Evolutionary conservation across 2,797 vertebrate species (phyloP).

Genomic region (Leptodactylus fallax): DNA sequence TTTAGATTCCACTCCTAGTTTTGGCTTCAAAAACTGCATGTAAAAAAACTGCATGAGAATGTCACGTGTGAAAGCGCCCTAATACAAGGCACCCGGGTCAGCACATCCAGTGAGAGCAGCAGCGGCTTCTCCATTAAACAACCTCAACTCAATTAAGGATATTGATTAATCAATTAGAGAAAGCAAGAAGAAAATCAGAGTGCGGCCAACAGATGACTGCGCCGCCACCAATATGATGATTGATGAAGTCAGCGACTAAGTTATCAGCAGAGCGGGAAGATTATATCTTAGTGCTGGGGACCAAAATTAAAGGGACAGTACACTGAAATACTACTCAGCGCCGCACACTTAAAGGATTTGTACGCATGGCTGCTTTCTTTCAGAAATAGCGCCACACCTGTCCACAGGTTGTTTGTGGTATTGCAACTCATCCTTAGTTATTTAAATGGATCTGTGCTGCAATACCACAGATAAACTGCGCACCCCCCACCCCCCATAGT

Average conservation of each 20-base stretch:
- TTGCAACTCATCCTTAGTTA: no score
- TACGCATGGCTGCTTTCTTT: neutral
- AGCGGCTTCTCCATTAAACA: slow-evolving; percentile 62
- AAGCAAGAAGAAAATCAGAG: slow-evolving; percentile 64
- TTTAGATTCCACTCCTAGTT: no score
- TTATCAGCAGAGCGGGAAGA: neutral
- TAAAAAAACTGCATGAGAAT: no score
- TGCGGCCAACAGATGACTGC: slow-evolving; percentile 53
- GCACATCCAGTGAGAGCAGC: slow-evolving; percentile 33
- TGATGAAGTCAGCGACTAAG: slow-evolving; percentile 1
- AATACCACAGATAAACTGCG: neutral
- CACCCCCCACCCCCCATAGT: no score
- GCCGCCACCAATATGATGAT: slow-evolving; percentile 17
- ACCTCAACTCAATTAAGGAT: slow-evolving; percentile 70
- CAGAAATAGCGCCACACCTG: neutral
- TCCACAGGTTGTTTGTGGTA: neutral
- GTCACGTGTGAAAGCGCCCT: neutral
- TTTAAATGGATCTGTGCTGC: neutral
- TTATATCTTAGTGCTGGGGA: neutral
- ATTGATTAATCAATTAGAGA: slow-evolving; percentile 74
- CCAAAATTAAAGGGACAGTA: neutral
- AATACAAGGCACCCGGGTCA: slow-evolving; percentile 57
- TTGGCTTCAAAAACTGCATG: no score
- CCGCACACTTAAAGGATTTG: neutral
- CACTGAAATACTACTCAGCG: neutral